Percentiles rank a stretch among this genome's conserved stretches.
Evolutionary conservation across 2,888 invertebrate genomes (phyloP).

Genomic region (Ectropis crepuscularia): DNA sequence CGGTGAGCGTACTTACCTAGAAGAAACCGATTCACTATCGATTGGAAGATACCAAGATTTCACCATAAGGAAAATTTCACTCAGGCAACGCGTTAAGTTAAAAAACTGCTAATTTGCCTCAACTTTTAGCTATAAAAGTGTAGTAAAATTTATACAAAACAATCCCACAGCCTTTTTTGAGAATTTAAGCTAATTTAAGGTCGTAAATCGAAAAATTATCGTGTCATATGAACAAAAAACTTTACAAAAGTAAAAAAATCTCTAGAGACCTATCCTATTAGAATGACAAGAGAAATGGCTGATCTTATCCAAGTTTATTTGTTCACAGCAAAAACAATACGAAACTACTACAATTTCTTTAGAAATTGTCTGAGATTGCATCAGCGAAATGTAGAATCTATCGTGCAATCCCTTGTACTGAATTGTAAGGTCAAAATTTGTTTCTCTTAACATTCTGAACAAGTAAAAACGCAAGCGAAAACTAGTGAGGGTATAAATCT

Average conservation of each 20-base stretch:
- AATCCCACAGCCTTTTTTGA: too few species aligned
- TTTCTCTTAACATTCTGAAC: constrained; percentile 63
- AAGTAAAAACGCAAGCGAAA: constrained; percentile 66
- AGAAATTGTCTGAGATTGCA: constrained; percentile 14
- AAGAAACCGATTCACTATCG: too few species aligned
- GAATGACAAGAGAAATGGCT: constrained; percentile 16
- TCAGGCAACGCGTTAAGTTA: too few species aligned
- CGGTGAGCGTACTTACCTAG: too few species aligned
- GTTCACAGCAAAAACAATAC: constrained; percentile 10
- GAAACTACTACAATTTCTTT: constrained; percentile 11
- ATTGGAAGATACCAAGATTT: too few species aligned
- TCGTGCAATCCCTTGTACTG: constrained; percentile 10
- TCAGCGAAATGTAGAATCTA: constrained; percentile 25
- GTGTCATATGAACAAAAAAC: constrained; percentile 1
- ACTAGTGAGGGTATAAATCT: constrained; percentile 62
- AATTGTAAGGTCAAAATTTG: constrained; percentile 57
- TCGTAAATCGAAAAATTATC: too few species aligned
- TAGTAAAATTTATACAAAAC: too few species aligned
- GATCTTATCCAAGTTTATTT: constrained; percentile 17
- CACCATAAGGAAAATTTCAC: too few species aligned
- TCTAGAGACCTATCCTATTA: constrained; percentile 19
- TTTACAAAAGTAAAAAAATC: constrained; percentile 10
- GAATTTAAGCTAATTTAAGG: too few species aligned
- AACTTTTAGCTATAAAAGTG: too few species aligned
- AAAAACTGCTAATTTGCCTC: too few species aligned